phyloP scores from a whole-genome alignment of 2,888 invertebrate species.

The Camponotus fellah region DNA sequence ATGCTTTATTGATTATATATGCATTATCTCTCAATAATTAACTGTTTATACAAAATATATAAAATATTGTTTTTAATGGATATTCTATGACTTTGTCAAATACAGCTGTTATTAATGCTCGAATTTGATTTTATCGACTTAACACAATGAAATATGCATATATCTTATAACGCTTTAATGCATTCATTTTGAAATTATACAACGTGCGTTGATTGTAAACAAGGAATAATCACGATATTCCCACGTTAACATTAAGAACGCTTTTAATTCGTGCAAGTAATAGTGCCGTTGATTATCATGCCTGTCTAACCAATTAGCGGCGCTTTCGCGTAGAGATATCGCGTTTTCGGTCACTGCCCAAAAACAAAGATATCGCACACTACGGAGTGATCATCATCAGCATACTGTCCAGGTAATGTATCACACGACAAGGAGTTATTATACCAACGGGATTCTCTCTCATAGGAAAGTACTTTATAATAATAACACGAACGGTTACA shows the following conservation, averaged over 20 bases:
- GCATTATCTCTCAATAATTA: neutral
- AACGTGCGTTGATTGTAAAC: constrained; percentile 61
- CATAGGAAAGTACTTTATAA: constrained; percentile 18
- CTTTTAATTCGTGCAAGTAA: constrained; percentile 74
- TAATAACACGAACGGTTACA: constrained; percentile 15
- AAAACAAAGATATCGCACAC: constrained; percentile 44
- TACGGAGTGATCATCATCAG: constrained; percentile 36
- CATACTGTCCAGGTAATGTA: neutral
- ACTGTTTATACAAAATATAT: neutral
- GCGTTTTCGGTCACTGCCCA: constrained; percentile 54
- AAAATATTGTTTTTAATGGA: neutral
- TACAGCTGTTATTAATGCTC: neutral
- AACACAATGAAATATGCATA: neutral
- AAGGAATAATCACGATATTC: constrained; percentile 70
- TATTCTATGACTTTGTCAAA: neutral
- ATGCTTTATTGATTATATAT: neutral
- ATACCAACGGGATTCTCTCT: constrained; percentile 29
- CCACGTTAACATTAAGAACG: constrained; percentile 73
- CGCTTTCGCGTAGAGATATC: constrained; percentile 61
- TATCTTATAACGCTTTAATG: constrained; percentile 51
- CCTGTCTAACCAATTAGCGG: constrained; percentile 71
- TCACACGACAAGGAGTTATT: constrained; percentile 36
- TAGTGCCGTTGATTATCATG: constrained; percentile 69
- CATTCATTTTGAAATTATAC: constrained; percentile 64
- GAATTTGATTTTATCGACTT: neutral